Conservation (phyloP, 1,140 invertebrate species). For the Mya arenaria region DNA sequence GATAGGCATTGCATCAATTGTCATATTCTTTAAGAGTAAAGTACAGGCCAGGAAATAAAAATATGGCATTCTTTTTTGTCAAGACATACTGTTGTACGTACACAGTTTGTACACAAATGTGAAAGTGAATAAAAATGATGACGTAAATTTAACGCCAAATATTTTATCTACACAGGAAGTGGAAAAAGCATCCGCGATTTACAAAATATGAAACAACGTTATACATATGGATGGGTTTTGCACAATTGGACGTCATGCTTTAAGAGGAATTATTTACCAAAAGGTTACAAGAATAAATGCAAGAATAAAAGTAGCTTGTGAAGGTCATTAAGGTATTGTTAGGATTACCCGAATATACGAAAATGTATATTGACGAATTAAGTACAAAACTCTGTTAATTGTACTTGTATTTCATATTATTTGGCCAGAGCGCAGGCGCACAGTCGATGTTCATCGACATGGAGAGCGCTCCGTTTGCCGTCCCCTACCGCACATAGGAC, state of each 20-base stretch:
- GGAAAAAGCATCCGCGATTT: neutral
- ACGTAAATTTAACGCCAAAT: neutral
- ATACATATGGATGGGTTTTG: no score
- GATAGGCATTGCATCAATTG: constrained; percentile 62
- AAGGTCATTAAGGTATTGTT: no score
- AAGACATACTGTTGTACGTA: neutral
- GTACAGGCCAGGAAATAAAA: constrained; percentile 50
- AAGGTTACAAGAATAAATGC: no score
- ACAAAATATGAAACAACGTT: no score
- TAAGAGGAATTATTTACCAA: no score
- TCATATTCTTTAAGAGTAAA: constrained; percentile 58
- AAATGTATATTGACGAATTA: neutral
- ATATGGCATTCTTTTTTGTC: constrained; percentile 45
- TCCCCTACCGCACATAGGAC: constrained; percentile 59
- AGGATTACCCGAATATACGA: no score
- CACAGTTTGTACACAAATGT: neutral
- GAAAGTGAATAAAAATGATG: neutral
- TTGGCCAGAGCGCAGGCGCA: constrained; percentile 72
- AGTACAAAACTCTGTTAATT: neutral
- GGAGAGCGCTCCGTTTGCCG: constrained; percentile 62
- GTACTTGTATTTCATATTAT: constrained; percentile 64
- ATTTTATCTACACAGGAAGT: neutral
- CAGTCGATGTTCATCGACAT: constrained; percentile 63
- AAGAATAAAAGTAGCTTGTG: no score
- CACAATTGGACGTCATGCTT: no score